Evolutionary conservation across 1,140 invertebrate species (phyloP).

Genomic region (Megalonaias nervosa): DNA sequence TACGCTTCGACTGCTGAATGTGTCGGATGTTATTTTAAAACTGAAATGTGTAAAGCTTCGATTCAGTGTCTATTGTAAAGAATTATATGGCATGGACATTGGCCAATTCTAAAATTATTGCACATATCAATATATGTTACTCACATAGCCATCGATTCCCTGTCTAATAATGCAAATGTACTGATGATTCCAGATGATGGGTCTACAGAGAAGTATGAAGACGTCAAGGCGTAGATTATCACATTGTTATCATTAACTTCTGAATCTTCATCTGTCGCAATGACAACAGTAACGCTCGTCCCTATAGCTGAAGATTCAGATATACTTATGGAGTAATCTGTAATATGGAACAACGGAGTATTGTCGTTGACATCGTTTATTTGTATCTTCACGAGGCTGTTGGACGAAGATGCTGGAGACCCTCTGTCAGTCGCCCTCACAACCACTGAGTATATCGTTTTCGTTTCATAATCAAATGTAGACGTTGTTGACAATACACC

Average conservation of each 20-base stretch:
- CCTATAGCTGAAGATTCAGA: slow-evolving; percentile 44
- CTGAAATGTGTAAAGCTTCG: too few species aligned
- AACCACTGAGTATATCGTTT: slow-evolving; percentile 37
- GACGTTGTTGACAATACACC: slow-evolving; percentile 41
- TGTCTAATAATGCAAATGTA: slow-evolving; percentile 27
- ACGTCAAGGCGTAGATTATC: slow-evolving; percentile 44
- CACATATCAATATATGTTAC: background rate
- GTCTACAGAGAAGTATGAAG: slow-evolving; percentile 21
- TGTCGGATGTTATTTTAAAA: too few species aligned
- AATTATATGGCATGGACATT: too few species aligned
- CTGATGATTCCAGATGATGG: slow-evolving; percentile 17
- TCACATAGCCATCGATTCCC: slow-evolving; percentile 33
- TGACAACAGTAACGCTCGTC: slow-evolving; percentile 38
- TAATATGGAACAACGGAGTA: slow-evolving; percentile 35
- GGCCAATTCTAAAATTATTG: too few species aligned
- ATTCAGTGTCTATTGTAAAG: too few species aligned
- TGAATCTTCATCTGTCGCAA: slow-evolving; percentile 50
- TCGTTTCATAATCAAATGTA: slow-evolving; percentile 44
- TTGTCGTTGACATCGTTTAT: slow-evolving; percentile 43
- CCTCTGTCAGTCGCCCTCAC: slow-evolving; percentile 68
- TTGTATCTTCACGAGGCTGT: slow-evolving; percentile 36
- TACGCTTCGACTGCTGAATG: too few species aligned
- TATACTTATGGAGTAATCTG: slow-evolving; percentile 53
- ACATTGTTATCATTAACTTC: slow-evolving; percentile 52
- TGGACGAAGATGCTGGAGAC: slow-evolving; percentile 31